Evolutionary conservation across 2,797 vertebrate genomes (phyloP).

Genomic region (Morelia viridis): DNA sequence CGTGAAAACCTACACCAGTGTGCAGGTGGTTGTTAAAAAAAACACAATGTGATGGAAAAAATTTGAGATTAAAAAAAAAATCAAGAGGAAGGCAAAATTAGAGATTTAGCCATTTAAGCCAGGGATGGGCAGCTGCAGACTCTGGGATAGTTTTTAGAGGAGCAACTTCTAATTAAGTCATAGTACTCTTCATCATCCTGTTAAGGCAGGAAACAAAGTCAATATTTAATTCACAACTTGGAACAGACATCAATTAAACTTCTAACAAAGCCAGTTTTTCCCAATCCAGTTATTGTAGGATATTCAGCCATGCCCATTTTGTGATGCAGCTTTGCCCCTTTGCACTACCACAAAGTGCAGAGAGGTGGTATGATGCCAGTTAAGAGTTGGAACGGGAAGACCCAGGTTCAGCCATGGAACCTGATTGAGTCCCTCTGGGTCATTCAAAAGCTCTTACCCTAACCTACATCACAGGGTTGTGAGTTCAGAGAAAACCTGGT

Average conservation of each 20-base stretch:
- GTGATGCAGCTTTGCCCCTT: too few species aligned
- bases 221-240: neutral
- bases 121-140: neutral
- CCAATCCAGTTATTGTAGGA: neutral
- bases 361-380: neutral
- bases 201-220: neutral
- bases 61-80: neutral
- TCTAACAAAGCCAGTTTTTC: neutral
- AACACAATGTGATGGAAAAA: neutral
- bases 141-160: neutral
- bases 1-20: neutral
- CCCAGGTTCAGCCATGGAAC: neutral
- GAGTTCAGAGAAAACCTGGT: neutral
- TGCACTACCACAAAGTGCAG: too few species aligned
- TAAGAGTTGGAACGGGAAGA: neutral
- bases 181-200: neutral
- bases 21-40: neutral
- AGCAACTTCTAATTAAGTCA: neutral
- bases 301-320: too few species aligned
- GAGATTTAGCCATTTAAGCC: neutral
- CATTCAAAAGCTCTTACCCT: neutral
- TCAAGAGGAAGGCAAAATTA: neutral
- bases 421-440: neutral
- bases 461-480: neutral
- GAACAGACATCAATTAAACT: neutral